These are phyloP conservation scores for Caenorhabditis sp. DNA, from an alignment of 2,888 invertebrate species.

Conservation along the genomic window DNA sequence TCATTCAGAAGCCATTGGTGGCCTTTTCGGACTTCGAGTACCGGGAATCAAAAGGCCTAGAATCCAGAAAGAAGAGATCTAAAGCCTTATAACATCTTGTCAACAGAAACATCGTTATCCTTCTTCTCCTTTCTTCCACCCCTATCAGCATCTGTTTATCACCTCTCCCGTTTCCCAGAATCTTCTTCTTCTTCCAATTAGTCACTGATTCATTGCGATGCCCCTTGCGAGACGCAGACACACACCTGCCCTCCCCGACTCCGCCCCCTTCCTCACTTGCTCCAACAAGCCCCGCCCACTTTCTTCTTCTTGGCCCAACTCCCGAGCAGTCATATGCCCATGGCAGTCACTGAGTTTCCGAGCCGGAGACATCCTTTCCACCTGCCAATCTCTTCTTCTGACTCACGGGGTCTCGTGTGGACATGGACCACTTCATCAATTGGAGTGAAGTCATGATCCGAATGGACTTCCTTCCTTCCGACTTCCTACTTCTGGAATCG, in stretches of 20 bases:
- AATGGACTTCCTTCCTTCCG: no score
- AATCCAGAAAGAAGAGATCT: no score
- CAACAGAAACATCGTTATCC: no score
- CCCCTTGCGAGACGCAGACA: slow-evolving; percentile 13
- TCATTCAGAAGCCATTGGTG: no score
- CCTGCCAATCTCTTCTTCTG: slow-evolving; percentile 37
- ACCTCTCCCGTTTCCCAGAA: slow-evolving; percentile 5
- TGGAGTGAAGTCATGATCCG: neutral
- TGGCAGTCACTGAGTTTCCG: slow-evolving; percentile 8
- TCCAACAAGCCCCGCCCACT: slow-evolving; percentile 5
- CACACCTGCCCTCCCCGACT: slow-evolving; percentile 36
- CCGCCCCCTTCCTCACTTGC: slow-evolving; percentile 18
- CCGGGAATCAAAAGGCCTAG: no score
- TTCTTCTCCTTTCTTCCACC: neutral
- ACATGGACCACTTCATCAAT: neutral
- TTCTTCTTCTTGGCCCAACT: neutral
- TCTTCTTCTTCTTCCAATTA: slow-evolving; percentile 30
- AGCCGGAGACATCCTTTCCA: slow-evolving; percentile 57
- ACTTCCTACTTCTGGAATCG: no score
- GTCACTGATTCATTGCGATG: slow-evolving; percentile 26
- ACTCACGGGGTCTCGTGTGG: slow-evolving; percentile 12
- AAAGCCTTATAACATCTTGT: no score
- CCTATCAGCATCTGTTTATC: slow-evolving; percentile 30
- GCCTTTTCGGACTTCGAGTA: no score
- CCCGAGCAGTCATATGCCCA: slow-evolving; percentile 14